A percentile compares a stretch with the other conserved stretches of the same genome.
Evolutionary conservation across 2,888 invertebrate species (phyloP).

Genomic region (Oeneis ivallda): DNA sequence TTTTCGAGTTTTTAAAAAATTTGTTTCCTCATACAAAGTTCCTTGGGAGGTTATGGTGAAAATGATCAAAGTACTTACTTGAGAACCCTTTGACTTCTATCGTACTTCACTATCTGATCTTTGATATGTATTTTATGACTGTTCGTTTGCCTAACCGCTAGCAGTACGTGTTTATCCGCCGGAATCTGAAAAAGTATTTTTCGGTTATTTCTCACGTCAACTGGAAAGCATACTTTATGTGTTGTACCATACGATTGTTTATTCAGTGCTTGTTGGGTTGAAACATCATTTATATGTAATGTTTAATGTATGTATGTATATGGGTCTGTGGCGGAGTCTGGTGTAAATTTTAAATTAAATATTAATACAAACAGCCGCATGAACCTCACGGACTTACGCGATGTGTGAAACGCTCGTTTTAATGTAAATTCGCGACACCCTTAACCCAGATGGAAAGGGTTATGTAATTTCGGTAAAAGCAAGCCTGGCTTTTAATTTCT

Average conservation of each 20-base stretch:
- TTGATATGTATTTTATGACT: slow-evolving; percentile 90
- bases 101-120: slow-evolving; percentile 89
- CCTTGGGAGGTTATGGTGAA: neutral
- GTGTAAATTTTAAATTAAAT: slow-evolving; percentile 73
- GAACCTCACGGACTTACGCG: slow-evolving; percentile 48
- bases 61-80: slow-evolving; percentile 77
- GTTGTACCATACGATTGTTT: slow-evolving; percentile 27
- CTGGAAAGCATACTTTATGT: slow-evolving; percentile 28
- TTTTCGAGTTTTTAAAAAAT: no score
- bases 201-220: slow-evolving; percentile 22
- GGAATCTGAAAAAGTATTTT: slow-evolving; percentile 74
- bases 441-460: slow-evolving; percentile 41
- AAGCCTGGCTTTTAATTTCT: slow-evolving; percentile 31
- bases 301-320: slow-evolving; percentile 58
- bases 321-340: slow-evolving; percentile 51
- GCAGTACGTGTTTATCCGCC: slow-evolving; percentile 87
- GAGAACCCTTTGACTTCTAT: slow-evolving; percentile 87
- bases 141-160: slow-evolving; percentile 89
- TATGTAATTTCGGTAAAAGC: slow-evolving; percentile 35
- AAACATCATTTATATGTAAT: slow-evolving; percentile 54
- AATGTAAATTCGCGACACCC: slow-evolving; percentile 43
- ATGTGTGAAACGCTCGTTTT: slow-evolving; percentile 41
- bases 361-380: slow-evolving; percentile 64
- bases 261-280: slow-evolving; percentile 25
- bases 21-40: neutral